A percentile compares a stretch with the other conserved stretches of the same genome.
Evolutionary conservation across 2,888 invertebrate species (phyloP).

Genomic region (Schrankia costaestrigalis): DNA sequence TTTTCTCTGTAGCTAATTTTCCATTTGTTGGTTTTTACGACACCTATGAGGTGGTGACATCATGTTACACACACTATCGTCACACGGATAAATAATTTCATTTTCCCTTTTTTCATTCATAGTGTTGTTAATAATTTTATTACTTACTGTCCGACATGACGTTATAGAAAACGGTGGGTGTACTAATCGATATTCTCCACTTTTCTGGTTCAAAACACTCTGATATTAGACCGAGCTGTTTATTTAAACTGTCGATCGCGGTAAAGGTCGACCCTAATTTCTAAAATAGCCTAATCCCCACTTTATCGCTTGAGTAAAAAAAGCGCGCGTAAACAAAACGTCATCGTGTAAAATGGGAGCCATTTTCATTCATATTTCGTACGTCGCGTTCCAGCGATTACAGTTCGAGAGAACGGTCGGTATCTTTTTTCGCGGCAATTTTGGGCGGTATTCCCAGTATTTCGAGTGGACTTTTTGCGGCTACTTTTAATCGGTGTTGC

Average conservation of each 20-base stretch:
- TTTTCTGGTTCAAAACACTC: conserved; percentile 13
- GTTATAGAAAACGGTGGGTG: not conserved
- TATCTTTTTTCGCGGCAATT: conserved; percentile 67
- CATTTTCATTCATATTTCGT: conserved; percentile 64
- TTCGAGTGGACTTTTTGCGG: conserved; percentile 63
- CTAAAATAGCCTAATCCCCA: conserved; percentile 42
- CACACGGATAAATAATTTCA: no score
- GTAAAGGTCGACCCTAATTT: conserved; percentile 34
- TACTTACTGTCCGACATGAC: no score
- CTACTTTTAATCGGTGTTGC: conserved; percentile 73
- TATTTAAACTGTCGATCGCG: conserved; percentile 19
- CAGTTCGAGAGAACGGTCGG: conserved; percentile 49
- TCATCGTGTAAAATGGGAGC: conserved; percentile 50
- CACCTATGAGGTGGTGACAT: no score
- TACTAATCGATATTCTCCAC: conserved; percentile 1
- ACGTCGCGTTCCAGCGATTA: conserved; percentile 59
- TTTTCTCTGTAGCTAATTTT: no score
- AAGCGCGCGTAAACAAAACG: conserved; percentile 51
- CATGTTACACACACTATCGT: no score
- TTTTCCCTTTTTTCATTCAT: no score
- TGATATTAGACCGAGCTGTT: conserved; percentile 27
- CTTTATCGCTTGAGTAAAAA: conserved; percentile 35
- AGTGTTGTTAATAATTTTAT: no score
- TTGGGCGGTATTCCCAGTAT: conserved; percentile 53
- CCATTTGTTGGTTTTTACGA: no score